A percentile compares a stretch with the other conserved stretches of the same genome.
These are phyloP conservation scores for Thaumetopoea pityocampa DNA, from an alignment of 1,140 invertebrate genomes.

Conservation along the genomic window DNA sequence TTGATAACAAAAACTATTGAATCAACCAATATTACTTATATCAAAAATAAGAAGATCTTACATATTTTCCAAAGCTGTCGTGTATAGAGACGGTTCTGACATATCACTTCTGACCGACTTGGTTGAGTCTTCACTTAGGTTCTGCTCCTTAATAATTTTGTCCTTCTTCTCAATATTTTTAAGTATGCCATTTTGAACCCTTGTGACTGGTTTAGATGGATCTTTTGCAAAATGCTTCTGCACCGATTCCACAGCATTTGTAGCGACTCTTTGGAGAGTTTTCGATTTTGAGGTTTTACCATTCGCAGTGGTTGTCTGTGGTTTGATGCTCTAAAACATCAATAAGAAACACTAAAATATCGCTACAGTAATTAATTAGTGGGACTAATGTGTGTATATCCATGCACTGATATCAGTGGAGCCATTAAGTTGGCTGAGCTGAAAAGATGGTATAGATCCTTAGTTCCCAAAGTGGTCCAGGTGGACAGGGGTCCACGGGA, in stretches of 20 bases:
- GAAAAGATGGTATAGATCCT: no score
- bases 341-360: no score
- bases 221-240: constrained; percentile 73
- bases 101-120: constrained; percentile 77
- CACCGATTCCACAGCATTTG: constrained; percentile 60
- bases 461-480: no score
- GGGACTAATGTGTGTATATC: no score
- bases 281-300: constrained; percentile 56
- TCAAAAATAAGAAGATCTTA: constrained; percentile 45
- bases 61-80: constrained; percentile 85
- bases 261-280: constrained; percentile 52
- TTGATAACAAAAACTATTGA: constrained; percentile 1
- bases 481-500: no score
- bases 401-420: no score
- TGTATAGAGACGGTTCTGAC: constrained; percentile 81
- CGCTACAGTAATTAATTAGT: no score
- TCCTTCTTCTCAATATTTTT: constrained; percentile 71
- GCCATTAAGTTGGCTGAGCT: no score
- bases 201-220: constrained; percentile 50
- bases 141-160: constrained; percentile 48
- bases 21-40: constrained; percentile 2
- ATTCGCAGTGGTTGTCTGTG: constrained; percentile 42
- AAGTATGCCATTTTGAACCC: constrained; percentile 71
- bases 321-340: constrained; percentile 60
- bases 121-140: constrained; percentile 50